Base-by-base conservation (phyloP, 2,797 vertebrate genomes). In the Spheniscus humboldti region DNA sequence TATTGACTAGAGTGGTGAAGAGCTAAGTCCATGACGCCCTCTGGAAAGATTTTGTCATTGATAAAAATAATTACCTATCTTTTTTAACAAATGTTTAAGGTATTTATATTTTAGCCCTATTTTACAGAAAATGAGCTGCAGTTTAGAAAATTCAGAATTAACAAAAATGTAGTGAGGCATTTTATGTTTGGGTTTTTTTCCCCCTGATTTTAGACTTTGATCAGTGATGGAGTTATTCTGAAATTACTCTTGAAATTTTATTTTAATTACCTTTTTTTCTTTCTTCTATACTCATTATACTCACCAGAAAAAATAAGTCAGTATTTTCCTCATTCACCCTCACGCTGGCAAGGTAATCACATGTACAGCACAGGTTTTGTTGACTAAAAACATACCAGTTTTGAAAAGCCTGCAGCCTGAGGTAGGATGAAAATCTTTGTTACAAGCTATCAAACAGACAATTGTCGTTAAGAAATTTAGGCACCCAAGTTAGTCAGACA, bases 111-210 rank as follows among this genome's bases (percentile, higher is more conserved):
- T 66, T 85, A 84, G 0, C 2, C 30, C 2, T 41, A 2, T 13
- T 71, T 64, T 39, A 71, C 9, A 66, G 18, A 92, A 79, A 82
- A 75, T 59, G 4, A 41, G 8, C 13, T 45, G 5, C 4, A 35
- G 27, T 39, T 67, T 35, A n/a, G 8, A 75, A 83, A 83, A 78
- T 63, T 4, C 5, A 25, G 15, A 82, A 67, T 25, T 71, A 52
- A 28, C 27, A 53, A 75, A 82, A 82, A 35, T 0, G 0, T 8
- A 71, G 5, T 16, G 9, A 62, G 14, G 41, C 77, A 48, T 60
- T 87, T 74, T 47, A 35, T 59, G 17, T 41, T 16, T 41, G 0
- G 2, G 13, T 33, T 25, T 37, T 33, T 0, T 5, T 4, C 16
- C 13, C 3, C 3, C 4, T 14, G 15, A 50, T 47, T 86, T 75